phyloP scores from a whole-genome alignment of 35 echinoderm and acorn worm species.

The Lytechinus variegatus region DNA sequence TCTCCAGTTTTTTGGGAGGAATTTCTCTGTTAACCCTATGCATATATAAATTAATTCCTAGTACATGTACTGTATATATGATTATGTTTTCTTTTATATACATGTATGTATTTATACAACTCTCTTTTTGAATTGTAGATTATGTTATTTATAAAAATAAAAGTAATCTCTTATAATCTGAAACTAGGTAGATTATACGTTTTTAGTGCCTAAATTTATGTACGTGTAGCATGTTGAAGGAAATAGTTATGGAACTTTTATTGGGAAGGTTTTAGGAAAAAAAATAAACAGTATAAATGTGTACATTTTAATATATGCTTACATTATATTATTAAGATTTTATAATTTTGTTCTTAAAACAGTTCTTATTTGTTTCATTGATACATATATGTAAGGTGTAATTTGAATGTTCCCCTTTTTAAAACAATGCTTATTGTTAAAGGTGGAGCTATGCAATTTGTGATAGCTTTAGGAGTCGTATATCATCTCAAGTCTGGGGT shows the following conservation, averaged over 20 bases:
- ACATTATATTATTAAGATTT: background rate
- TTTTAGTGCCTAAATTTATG: background rate
- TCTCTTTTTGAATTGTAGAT: background rate
- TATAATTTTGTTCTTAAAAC: background rate
- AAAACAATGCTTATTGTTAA: no score
- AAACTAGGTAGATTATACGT: background rate
- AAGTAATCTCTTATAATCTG: background rate
- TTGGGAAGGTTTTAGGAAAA: background rate
- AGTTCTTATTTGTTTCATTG: background rate
- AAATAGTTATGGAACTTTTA: background rate
- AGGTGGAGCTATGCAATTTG: no score
- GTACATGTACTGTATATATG: background rate
- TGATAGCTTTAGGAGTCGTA: no score
- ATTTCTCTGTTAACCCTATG: background rate
- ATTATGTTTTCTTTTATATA: background rate
- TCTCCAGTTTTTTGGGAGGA: background rate
- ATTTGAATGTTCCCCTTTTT: no score
- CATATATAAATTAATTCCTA: background rate
- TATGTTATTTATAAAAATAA: background rate
- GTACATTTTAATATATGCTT: background rate
- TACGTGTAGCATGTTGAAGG: background rate
- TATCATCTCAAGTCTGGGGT: no score
- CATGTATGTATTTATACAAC: background rate
- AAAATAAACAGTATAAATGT: background rate
- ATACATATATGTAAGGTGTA: background rate